These are phyloP conservation scores for Drosophila kokeensis DNA, from an alignment of 2,888 invertebrate genomes.

Conservation along the genomic window DNA sequence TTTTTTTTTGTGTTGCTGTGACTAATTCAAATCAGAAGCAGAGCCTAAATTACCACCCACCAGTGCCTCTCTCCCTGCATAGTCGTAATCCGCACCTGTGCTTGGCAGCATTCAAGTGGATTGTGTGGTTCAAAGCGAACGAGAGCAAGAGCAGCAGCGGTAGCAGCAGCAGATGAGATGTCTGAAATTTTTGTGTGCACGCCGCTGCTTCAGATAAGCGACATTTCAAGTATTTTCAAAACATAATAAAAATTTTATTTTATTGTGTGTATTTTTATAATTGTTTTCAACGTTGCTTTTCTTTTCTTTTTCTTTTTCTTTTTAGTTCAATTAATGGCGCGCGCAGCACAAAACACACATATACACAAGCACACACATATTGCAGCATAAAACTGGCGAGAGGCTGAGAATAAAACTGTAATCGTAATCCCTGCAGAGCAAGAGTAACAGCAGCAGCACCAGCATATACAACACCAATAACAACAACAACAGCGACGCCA, in stretches of 20 bases:
- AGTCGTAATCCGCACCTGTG: constrained; percentile 56
- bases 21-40: constrained; percentile 36
- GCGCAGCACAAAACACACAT: constrained; percentile 56
- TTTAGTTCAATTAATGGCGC: constrained; percentile 75
- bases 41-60: constrained; percentile 4
- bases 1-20: constrained; percentile 19
- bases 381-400: constrained; percentile 69
- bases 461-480: constrained; percentile 53
- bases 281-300: constrained; percentile 57
- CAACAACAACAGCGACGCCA: constrained; percentile 56
- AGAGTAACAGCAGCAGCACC: constrained; percentile 50
- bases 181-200: constrained; percentile 34
- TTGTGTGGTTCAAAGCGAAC: constrained; percentile 39
- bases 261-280: constrained; percentile 78
- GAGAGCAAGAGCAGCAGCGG: constrained; percentile 17
- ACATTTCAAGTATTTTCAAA: constrained; percentile 77
- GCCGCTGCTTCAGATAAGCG: constrained; percentile 46
- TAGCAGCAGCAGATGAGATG: constrained; percentile 25
- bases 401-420: constrained; percentile 74
- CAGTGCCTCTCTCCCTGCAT: background rate
- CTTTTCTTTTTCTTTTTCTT: constrained; percentile 18
- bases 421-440: constrained; percentile 64
- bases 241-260: constrained; percentile 76
- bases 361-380: constrained; percentile 45
- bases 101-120: constrained; percentile 61